Conservation (phyloP, 1,140 invertebrate species). For the Pseudomyrmex sp. region DNA sequence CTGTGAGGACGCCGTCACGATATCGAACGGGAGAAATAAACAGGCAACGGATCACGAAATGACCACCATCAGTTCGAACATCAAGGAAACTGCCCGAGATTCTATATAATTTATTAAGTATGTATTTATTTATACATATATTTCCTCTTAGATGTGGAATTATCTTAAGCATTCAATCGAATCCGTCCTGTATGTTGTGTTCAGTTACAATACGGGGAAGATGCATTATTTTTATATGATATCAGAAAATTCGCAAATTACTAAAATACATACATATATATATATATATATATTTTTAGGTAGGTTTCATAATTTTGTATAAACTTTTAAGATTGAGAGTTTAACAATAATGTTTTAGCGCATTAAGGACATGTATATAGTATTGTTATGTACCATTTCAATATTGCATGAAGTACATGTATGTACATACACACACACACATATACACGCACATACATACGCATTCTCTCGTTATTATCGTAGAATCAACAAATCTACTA, state of each 20-base stretch:
- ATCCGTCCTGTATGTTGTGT: no score
- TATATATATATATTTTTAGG: background rate
- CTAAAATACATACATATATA: background rate
- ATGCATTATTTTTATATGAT: no score
- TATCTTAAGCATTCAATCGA: no score
- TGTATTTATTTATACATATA: constrained; percentile 72
- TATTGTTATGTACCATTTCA: constrained; percentile 46
- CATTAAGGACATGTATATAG: constrained; percentile 74
- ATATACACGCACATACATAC: no score
- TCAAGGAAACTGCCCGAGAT: constrained; percentile 78
- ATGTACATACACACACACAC: no score
- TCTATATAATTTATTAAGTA: constrained; percentile 75
- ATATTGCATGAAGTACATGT: background rate
- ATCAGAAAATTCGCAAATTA: no score
- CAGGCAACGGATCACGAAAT: constrained; percentile 80
- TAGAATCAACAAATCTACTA: no score
- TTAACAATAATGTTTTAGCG: constrained; percentile 43
- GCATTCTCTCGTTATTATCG: no score
- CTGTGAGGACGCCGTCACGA: constrained; percentile 80
- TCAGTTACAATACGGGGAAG: no score
- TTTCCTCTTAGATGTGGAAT: no score
- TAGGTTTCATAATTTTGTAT: background rate
- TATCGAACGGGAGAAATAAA: constrained; percentile 80
- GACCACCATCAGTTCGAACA: constrained; percentile 78
- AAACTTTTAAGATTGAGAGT: background rate